These are phyloP conservation scores for Phoeniculus purpureus DNA, from an alignment of 2,797 vertebrate genomes.

Conservation along the genomic window DNA sequence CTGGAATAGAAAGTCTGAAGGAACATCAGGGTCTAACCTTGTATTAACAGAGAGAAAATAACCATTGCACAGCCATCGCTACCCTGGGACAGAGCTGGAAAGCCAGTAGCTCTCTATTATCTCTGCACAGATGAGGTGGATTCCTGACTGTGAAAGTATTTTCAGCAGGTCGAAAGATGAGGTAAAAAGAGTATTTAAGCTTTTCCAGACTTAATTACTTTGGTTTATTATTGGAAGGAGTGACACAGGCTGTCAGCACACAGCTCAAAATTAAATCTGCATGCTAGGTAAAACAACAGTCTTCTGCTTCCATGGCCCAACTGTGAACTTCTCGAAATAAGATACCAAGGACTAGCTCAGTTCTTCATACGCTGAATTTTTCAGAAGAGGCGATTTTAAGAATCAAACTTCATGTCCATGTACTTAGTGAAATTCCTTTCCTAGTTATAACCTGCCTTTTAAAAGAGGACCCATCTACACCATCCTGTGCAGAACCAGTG, in stretches of 20 bases:
- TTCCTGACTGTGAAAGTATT: neutral
- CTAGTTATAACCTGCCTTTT: neutral
- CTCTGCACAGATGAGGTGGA: neutral
- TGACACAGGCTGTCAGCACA: neutral
- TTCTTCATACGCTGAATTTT: slow-evolving; percentile 1
- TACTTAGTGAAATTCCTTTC: neutral
- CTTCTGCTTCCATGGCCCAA: neutral
- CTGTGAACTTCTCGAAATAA: neutral
- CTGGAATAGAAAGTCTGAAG: neutral
- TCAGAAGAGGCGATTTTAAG: neutral
- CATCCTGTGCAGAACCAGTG: neutral
- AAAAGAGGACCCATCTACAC: neutral
- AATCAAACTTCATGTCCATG: neutral
- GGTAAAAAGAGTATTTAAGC: neutral
- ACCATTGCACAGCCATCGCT: neutral
- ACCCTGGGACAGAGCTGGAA: neutral
- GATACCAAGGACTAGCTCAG: neutral
- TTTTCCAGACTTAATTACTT: neutral
- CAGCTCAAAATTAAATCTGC: neutral
- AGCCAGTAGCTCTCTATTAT: neutral
- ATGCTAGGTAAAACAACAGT: neutral
- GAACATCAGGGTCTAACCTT: neutral
- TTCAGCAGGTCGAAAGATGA: neutral
- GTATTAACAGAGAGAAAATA: neutral
- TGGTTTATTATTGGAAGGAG: neutral